Conservation (phyloP, 2,888 invertebrate species). For the Eledona agricola region DNA sequence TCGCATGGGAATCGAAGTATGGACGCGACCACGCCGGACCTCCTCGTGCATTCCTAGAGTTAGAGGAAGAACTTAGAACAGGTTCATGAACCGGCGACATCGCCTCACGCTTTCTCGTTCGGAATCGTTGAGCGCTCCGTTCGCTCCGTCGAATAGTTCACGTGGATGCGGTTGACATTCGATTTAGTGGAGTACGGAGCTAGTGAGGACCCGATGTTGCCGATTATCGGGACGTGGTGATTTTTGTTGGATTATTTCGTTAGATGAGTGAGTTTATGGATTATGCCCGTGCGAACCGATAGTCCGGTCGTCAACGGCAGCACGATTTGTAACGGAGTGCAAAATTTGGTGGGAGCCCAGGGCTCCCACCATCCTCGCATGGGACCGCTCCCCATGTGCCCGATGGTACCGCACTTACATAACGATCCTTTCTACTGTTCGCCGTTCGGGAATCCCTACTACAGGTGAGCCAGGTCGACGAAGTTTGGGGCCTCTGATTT, state of each 20-base stretch:
- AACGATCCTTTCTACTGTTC: constrained; percentile 69
- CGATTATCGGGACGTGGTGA: constrained; percentile 16
- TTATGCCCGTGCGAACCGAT: constrained; percentile 47
- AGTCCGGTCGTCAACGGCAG: constrained; percentile 47
- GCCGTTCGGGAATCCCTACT: constrained; percentile 68
- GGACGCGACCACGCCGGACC: constrained; percentile 3
- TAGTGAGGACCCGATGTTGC: constrained; percentile 20
- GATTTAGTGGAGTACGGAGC: constrained; percentile 56
- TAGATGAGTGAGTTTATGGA: constrained; percentile 21
- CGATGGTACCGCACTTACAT: constrained; percentile 60
- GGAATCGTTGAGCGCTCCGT: constrained; percentile 45
- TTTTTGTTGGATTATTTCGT: constrained; percentile 13
- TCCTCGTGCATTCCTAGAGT: constrained; percentile 34
- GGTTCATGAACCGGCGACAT: constrained; percentile 33
- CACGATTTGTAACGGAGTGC: constrained; percentile 60
- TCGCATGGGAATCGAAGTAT: no score
- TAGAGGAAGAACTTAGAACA: no score
- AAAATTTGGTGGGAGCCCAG: constrained; percentile 56
- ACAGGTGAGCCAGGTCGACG: constrained; percentile 62
- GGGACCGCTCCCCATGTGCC: constrained; percentile 60
- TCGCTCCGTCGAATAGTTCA: constrained; percentile 59
- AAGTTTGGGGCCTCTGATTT: neutral
- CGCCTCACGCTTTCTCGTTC: constrained; percentile 57
- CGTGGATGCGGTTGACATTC: constrained; percentile 71
- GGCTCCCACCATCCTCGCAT: constrained; percentile 55